Conservation (phyloP, 2,113 vertebrate genomes). For the Synchiropus splendidus region DNA sequence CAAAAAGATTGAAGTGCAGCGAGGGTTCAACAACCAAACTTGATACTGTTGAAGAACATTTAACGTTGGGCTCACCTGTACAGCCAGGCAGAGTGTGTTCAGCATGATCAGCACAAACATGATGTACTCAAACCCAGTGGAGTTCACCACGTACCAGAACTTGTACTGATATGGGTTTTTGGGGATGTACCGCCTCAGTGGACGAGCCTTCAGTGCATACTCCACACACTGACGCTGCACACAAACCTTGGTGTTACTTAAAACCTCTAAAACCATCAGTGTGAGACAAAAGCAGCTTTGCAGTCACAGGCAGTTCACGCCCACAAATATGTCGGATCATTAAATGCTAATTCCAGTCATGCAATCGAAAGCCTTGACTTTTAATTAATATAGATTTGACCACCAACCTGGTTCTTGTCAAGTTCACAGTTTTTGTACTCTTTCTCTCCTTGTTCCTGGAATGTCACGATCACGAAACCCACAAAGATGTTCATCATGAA, state of each 20-base stretch:
- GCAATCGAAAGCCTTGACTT: too few relatives aligned
- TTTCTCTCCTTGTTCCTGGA: conserved; percentile 98
- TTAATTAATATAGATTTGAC: too few relatives aligned
- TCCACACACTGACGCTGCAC: conserved; percentile 95
- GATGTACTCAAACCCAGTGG: conserved; percentile 97
- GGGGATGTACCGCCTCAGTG: conserved; percentile 91
- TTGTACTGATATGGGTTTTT: conserved; percentile 99
- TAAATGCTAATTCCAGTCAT: too few relatives aligned
- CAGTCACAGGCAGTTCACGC: too few relatives aligned
- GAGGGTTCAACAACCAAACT: too few relatives aligned
- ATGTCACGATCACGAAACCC: conserved; percentile 98
- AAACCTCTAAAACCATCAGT: too few relatives aligned
- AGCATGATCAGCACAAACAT: conserved; percentile 99
- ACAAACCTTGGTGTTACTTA: conserved; percentile 1
- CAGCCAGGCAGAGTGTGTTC: conserved; percentile 97
- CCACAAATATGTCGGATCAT: too few relatives aligned
- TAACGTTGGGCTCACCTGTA: conserved; percentile 77
- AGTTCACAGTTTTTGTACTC: conserved; percentile 99
- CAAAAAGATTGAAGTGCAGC: too few relatives aligned
- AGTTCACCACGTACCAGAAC: conserved; percentile 99
- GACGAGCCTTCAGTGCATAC: conserved; percentile 92
- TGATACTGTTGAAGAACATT: neutral
- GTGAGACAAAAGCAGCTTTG: too few relatives aligned
- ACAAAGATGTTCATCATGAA: conserved; percentile 99
- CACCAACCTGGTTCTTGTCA: conserved; percentile 96